Evolutionary conservation across 2,797 vertebrate genomes (phyloP), one percentile per base, ranked within the genome.

Genomic region (Poecilia velifera): DNA sequence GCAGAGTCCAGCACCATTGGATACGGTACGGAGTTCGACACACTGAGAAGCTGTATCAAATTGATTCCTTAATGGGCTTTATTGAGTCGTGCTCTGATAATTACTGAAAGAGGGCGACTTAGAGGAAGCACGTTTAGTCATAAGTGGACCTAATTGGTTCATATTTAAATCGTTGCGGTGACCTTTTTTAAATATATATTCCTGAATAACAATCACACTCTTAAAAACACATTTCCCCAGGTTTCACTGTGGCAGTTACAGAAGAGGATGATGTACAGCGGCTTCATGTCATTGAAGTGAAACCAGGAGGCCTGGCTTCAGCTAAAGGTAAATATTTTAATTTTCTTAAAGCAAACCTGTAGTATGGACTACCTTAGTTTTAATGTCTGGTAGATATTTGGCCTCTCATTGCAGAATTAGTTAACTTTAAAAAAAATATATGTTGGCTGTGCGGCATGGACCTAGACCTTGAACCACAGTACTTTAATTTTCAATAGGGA

Each of bases 201-300:
- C 76, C 80, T 51, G 34, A 9, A 82, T 72, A 76, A 72, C 28
- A 0, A 28, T 59, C 41, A 45, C 25, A 28, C 43, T 70, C 68
- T 72, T 72, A 31, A 71, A 68, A 68, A 28, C n/a, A 16, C 25
- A 46, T 28, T 46, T 72, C 68, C n/a, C 0, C 49, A 99, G 98
- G 98, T 74, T 99, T 99, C 92, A 97, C 96, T 7, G 94, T 99
- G 46, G 96, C 91, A 22, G 97, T 97, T 0, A 90, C 97, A 82
- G 97, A 98, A 82, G 98, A 98, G 84, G 97, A 98, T 1, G 97
- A 97, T 2, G 79, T 90, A 25, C 97, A 95, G 82, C 96, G 96
- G 83, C 96, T 99, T 0, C 97, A 98, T 1, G 95, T 99, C 73
- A 97, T 95, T 0, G 91, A 96, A 0, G 97, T 99, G 39, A 99